Evolutionary conservation across 2,113 vertebrate species (phyloP).

Genomic region (Anarrhichthys ocellatus): DNA sequence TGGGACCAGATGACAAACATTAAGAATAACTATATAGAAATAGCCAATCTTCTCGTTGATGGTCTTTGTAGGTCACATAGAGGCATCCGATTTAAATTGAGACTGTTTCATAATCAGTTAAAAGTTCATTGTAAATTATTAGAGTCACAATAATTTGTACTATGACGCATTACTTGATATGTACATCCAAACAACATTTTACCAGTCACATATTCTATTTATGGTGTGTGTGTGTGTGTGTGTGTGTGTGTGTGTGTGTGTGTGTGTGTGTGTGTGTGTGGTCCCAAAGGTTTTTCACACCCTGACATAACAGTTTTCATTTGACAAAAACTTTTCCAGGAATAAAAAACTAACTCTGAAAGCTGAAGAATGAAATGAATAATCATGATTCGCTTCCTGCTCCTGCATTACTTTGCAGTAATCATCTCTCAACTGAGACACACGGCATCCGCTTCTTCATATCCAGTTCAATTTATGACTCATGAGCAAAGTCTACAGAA

Average conservation of each 20-base stretch:
- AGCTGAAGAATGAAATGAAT: slow-evolving; percentile 1
- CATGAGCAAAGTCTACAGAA: neutral
- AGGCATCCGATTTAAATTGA: no score
- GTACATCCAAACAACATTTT: neutral
- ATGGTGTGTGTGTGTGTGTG: no score
- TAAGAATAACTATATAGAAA: no score
- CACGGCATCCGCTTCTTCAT: neutral
- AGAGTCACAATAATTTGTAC: neutral
- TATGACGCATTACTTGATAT: neutral
- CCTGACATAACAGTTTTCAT: neutral
- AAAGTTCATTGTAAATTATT: neutral
- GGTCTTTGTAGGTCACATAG: no score
- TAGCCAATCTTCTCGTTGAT: no score
- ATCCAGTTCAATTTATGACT: neutral
- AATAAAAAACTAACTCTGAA: neutral
- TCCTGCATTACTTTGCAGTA: slow-evolving; percentile 8
- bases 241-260: no score
- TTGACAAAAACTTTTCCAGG: neutral
- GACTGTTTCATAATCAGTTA: no score
- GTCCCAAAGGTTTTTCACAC: neutral
- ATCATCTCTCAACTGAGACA: slow-evolving; percentile 23
- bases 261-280: no score
- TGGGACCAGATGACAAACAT: no score
- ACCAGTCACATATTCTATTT: neutral
- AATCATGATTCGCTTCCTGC: neutral